Evolutionary conservation across 1,140 invertebrate species (phyloP).

Genomic region (Drepana arcuata): DNA sequence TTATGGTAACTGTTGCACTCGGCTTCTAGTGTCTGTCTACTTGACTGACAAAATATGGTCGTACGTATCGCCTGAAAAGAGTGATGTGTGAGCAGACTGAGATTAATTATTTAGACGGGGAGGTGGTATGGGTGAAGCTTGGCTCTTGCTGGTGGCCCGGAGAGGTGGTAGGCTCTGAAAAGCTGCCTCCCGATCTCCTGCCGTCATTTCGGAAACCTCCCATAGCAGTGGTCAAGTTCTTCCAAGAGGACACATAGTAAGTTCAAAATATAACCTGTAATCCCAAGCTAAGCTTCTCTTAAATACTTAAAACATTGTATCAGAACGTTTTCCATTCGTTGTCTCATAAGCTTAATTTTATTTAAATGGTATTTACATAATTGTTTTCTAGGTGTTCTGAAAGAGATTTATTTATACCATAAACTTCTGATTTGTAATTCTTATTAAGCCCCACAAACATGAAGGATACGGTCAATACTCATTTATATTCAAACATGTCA

Average conservation of each 20-base stretch:
- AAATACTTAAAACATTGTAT: too few relatives aligned
- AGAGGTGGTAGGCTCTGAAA: constrained; percentile 76
- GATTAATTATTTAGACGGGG: constrained; percentile 79
- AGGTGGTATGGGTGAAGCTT: constrained; percentile 88
- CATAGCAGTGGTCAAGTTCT: constrained; percentile 85
- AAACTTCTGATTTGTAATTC: too few relatives aligned
- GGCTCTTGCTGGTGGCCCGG: constrained; percentile 85
- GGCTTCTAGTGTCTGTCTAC: constrained; percentile 49
- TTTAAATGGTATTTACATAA: too few relatives aligned
- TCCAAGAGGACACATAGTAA: constrained; percentile 86
- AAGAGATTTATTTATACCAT: constrained; percentile 5
- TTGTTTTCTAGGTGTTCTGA: constrained; percentile 3
- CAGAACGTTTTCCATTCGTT: too few relatives aligned
- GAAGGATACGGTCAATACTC: too few relatives aligned
- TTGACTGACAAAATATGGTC: constrained; percentile 69
- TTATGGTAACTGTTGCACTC: constrained; percentile 46
- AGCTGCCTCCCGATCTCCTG: constrained; percentile 76
- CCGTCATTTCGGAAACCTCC: constrained; percentile 78
- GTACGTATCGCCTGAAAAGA: constrained; percentile 55
- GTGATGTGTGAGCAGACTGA: constrained; percentile 72
- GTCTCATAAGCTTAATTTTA: too few relatives aligned
- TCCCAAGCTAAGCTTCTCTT: too few relatives aligned
- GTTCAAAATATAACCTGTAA: constrained; percentile 31
- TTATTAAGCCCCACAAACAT: too few relatives aligned
- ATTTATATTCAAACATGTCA: too few relatives aligned